Conservation (phyloP, 2,113 vertebrate species). For the Siniperca knerii region DNA sequence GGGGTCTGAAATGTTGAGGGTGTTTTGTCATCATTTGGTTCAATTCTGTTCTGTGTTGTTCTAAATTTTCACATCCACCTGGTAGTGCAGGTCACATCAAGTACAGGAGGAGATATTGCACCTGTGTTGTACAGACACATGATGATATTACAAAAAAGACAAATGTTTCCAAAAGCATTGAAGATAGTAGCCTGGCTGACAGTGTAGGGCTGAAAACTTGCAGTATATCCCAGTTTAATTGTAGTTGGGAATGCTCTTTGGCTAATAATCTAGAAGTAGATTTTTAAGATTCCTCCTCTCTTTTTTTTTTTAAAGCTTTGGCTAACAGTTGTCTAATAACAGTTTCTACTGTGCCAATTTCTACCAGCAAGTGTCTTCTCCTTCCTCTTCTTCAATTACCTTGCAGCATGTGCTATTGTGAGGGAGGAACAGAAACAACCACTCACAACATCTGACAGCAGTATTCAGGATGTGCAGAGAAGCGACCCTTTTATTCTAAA, state of each 20-base stretch:
- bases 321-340: conserved; percentile 61
- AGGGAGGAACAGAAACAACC: conserved; percentile 66
- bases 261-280: conserved; percentile 56
- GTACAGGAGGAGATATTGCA: conserved; percentile 38
- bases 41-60: not conserved
- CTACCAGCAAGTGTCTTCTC: conserved; percentile 93
- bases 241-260: conserved; percentile 16
- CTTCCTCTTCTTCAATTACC: conserved; percentile 78
- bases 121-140: conserved; percentile 9
- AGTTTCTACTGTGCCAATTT: conserved; percentile 91
- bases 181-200: not conserved
- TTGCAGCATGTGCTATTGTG: conserved; percentile 84
- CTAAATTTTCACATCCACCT: conserved; percentile 26
- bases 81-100: conserved; percentile 27
- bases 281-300: conserved; percentile 45
- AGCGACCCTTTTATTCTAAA: conserved; percentile 57
- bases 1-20: not conserved
- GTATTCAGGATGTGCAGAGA: conserved; percentile 65
- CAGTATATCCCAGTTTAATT: conserved; percentile 24
- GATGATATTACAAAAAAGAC: not conserved
- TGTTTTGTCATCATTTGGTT: conserved; percentile 16
- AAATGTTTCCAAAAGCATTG: not conserved
- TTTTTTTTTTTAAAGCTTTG: conserved; percentile 74
- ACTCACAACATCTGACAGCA: conserved; percentile 69
- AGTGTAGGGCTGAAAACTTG: not conserved